These are phyloP conservation scores for Oplegnathus fasciatus DNA, from an alignment of 2,113 vertebrate genomes.

Conservation along the genomic window DNA sequence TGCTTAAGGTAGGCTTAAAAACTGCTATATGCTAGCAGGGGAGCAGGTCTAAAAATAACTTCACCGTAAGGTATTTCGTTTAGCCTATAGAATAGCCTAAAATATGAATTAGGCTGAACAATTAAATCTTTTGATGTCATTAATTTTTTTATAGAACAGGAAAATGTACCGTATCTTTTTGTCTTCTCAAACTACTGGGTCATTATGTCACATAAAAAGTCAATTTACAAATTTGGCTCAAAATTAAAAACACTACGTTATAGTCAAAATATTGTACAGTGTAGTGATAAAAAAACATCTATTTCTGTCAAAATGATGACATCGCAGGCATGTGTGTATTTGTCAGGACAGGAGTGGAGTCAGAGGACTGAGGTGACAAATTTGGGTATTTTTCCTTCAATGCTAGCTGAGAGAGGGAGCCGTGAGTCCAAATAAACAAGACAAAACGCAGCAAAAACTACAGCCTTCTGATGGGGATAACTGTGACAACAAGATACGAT, in stretches of 20 bases:
- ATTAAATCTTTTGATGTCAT: background rate
- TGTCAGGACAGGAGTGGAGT: background rate
- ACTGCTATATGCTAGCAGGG: background rate
- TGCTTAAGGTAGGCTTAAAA: background rate
- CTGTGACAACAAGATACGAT: background rate
- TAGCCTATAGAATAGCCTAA: background rate
- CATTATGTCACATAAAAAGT: background rate
- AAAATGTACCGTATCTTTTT: background rate
- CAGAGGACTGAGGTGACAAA: background rate
- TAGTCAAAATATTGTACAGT: background rate
- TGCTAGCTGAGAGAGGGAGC: background rate
- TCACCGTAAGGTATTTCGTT: background rate
- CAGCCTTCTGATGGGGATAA: background rate
- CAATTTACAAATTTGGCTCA: background rate
- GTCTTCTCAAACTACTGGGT: background rate
- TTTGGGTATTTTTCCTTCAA: background rate
- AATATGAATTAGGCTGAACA: background rate
- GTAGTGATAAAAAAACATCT: background rate
- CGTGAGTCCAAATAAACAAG: background rate
- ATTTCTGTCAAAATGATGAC: background rate
- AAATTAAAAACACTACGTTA: background rate
- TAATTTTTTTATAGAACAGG: background rate
- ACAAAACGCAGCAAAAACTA: background rate
- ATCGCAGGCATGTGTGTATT: no score
- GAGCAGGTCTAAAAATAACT: conserved; percentile 1